These are phyloP conservation scores for Simalia tracyae DNA, from an alignment of 2,797 vertebrate genomes.

Conservation along the genomic window DNA sequence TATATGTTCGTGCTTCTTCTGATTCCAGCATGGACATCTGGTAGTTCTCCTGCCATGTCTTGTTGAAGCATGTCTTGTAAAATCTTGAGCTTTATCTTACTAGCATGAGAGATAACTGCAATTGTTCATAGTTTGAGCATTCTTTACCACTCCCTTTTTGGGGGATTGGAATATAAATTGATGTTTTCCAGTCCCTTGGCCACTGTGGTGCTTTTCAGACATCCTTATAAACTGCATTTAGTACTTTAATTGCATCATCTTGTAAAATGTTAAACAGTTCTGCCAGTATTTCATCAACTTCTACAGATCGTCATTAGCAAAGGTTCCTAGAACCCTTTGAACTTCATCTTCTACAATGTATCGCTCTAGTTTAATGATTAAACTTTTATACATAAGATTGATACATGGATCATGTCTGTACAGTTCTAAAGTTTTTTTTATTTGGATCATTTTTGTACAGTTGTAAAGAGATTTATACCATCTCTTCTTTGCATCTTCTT, in stretches of 20 bases:
- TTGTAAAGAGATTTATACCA: not conserved
- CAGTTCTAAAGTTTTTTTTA: not conserved
- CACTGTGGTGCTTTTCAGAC: not conserved
- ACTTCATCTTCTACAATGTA: not conserved
- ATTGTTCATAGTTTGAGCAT: not conserved
- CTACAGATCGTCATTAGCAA: not conserved
- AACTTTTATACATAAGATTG: not conserved
- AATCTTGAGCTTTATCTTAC: not conserved
- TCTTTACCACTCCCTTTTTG: not conserved
- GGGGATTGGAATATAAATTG: not conserved
- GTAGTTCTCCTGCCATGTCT: not conserved
- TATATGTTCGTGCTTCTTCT: not conserved
- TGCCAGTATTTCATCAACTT: not conserved
- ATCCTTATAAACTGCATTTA: not conserved
- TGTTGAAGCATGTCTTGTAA: not conserved
- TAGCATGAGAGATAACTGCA: not conserved
- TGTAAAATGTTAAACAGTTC: not conserved
- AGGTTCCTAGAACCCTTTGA: not conserved
- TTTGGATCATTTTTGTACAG: not conserved
- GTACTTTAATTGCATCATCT: not conserved
- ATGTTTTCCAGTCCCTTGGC: not conserved
- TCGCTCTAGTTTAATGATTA: not conserved
- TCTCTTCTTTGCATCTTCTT: not conserved
- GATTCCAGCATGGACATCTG: not conserved
- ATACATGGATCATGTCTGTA: not conserved